Conservation (phyloP, 2,797 vertebrate genomes). For the Allobates femoralis region DNA sequence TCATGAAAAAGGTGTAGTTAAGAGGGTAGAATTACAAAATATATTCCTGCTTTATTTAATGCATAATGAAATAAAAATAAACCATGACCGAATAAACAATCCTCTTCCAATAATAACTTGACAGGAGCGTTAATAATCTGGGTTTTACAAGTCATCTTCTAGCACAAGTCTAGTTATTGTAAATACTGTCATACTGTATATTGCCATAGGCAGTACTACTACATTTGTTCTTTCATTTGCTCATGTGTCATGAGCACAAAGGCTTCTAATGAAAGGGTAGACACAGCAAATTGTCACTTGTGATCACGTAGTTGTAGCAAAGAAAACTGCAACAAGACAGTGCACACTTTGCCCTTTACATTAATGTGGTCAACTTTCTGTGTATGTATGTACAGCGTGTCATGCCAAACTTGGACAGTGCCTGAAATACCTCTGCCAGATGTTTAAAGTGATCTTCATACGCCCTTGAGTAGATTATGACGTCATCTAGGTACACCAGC, state of each 20-base stretch:
- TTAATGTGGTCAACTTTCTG: not conserved
- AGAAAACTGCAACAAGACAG: not conserved
- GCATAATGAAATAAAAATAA: not conserved
- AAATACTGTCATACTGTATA: conserved; percentile 22
- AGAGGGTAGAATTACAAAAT: not conserved
- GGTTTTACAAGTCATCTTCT: conserved; percentile 15
- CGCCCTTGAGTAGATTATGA: too few species aligned
- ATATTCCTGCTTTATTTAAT: not conserved
- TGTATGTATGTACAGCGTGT: not conserved
- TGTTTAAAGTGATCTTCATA: too few species aligned
- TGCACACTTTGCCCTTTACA: not conserved
- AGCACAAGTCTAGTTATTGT: conserved; percentile 28
- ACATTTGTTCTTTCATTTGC: conserved; percentile 3
- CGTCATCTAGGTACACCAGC: too few species aligned
- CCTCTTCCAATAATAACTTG: not conserved
- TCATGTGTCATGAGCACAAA: conserved; percentile 28
- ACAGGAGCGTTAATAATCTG: not conserved
- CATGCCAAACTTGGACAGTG: too few species aligned
- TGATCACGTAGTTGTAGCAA: not conserved
- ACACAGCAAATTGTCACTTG: conserved; percentile 54
- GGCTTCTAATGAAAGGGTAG: conserved; percentile 40
- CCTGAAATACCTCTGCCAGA: too few species aligned
- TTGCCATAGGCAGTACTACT: conserved; percentile 39
- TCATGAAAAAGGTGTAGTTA: conserved; percentile 1
- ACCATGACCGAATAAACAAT: not conserved